Base-by-base conservation (phyloP, 1,140 invertebrate genomes). In the Carposina sasakii region DNA sequence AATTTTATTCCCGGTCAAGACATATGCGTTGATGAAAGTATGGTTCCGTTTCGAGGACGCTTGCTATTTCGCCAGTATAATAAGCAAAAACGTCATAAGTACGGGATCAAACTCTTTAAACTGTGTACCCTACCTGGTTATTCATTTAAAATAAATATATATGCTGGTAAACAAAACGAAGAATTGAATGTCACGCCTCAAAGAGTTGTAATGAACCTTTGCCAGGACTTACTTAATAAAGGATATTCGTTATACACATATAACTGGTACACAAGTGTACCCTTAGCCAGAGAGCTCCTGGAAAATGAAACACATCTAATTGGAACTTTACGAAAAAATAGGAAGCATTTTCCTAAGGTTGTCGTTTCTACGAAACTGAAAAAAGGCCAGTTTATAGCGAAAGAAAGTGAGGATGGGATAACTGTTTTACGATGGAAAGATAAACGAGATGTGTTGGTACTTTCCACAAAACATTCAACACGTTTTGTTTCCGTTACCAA, bases 401-500 rank as follows among this genome's bases (percentile, higher is more conserved):
- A 50, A 16, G 26, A 49, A 24, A 37, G 52, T 47, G 40, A 48
- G 13, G 20, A 19, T 3, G 34, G 19, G 15, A 43, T 65, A 1
- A 56, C 46, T 12, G 57, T 67, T 15, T 22, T 50, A 13, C 57
- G 61, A 55, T 63, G 57, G 63, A 56, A 54, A 31, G 50, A 63
- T 48, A 58, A 56, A 48, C 9, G 54, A 17, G 54, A 66, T 37
- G 60, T 69, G 8, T 36, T 58, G 4, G 57, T 53, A 43, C 46
- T 67, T 12, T 53, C 54, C 5, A 61, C 63, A n/a, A n/a, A n/a
- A n/a, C n/a, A n/a, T n/a, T n/a, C n/a, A n/a, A n/a, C n/a, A n/a
- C n/a, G n/a, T n/a, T n/a, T n/a, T n/a, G n/a, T n/a, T n/a, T n/a
- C n/a, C n/a, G n/a, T n/a, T n/a, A n/a, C n/a, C n/a, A n/a, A n/a